Evolutionary conservation across 2,888 invertebrate species (phyloP).

Genomic region (Chironomus riparius): DNA sequence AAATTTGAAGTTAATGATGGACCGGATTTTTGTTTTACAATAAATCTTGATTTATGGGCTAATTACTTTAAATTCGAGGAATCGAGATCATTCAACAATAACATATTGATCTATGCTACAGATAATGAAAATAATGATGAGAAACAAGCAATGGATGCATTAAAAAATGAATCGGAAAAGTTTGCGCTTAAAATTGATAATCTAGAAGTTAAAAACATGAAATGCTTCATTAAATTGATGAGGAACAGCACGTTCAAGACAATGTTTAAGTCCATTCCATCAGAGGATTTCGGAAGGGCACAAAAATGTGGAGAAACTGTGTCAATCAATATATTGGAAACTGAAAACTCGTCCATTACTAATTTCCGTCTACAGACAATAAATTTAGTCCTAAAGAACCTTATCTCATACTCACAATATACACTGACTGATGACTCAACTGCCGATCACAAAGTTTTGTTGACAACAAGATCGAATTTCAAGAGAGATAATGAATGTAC

Average conservation of each 20-base stretch:
- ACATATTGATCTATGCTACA: background rate
- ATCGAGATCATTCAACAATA: background rate
- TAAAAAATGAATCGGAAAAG: background rate
- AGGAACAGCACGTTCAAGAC: background rate
- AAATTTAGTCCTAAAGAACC: background rate
- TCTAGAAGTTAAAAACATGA: background rate
- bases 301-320: background rate
- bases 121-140: background rate
- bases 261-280: background rate
- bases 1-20: background rate
- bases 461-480: background rate
- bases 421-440: background rate
- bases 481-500: background rate
- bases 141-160: background rate
- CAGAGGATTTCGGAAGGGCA: background rate
- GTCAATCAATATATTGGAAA: background rate
- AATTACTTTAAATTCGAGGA: background rate
- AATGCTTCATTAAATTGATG: background rate
- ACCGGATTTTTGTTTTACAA: background rate
- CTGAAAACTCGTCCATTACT: background rate
- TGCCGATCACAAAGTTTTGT: conserved; percentile 5
- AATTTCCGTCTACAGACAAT: background rate
- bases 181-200: background rate
- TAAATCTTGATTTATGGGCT: background rate
- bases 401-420: background rate